phyloP scores from a whole-genome alignment of 2,797 vertebrate genomes.

The Delichon dasypus region DNA sequence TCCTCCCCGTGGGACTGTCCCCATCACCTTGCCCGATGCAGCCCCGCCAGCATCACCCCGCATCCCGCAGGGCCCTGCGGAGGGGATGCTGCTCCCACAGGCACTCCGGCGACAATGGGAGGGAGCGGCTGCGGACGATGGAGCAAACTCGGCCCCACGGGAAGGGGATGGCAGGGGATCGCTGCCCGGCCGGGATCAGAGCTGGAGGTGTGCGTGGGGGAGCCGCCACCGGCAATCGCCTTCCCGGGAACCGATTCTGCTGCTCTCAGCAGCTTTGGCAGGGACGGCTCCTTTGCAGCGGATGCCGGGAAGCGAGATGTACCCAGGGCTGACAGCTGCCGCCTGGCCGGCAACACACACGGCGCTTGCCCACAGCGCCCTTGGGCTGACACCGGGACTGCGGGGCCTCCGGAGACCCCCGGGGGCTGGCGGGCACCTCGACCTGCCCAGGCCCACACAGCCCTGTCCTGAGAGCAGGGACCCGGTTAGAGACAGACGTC shows the following conservation, averaged over 20 bases:
- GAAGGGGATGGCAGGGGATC: background rate
- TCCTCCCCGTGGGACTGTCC: rapidly evolving
- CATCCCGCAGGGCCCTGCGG: background rate
- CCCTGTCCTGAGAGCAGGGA: background rate
- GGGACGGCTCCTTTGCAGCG: constrained; percentile 55
- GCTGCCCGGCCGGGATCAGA: background rate
- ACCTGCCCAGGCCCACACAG: background rate
- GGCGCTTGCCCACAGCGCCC: background rate
- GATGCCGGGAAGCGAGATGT: constrained; percentile 45
- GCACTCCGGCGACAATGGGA: background rate
- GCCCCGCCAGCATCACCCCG: background rate
- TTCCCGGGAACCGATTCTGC: constrained; percentile 63
- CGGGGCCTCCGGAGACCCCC: background rate
- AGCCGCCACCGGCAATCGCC: background rate
- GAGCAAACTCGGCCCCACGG: background rate
- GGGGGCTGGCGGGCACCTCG: background rate
- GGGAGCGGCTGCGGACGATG: background rate
- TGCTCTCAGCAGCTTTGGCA: constrained; percentile 65
- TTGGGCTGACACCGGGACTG: background rate
- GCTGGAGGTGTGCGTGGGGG: background rate
- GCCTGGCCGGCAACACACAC: constrained; percentile 17
- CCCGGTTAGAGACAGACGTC: rapidly evolving
- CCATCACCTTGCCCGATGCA: background rate
- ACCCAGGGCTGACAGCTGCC: constrained; percentile 56
- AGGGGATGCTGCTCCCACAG: background rate